A percentile compares a stretch with the other conserved stretches of the same genome.
phyloP scores from a whole-genome alignment of 30 jellyfish, hydroid and myxozoan species.

The Cassiopea xamachana region DNA sequence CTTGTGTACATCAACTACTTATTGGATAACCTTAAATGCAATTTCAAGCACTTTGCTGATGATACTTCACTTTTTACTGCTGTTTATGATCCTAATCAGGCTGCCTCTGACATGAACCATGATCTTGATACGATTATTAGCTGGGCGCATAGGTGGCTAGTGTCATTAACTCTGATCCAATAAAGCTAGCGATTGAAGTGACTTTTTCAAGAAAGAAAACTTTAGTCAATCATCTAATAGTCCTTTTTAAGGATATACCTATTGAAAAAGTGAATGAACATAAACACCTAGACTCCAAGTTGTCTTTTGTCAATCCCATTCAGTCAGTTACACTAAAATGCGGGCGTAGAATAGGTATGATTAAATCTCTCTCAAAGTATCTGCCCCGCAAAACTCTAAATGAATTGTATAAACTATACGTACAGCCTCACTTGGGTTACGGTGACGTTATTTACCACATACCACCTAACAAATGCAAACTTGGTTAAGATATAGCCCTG shows the following conservation, averaged over 20 bases:
- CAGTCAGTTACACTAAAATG: no score
- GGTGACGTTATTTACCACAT: no score
- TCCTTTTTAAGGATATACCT: neutral
- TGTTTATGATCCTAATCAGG: neutral
- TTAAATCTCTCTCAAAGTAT: no score
- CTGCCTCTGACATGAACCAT: neutral
- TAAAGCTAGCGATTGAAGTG: neutral
- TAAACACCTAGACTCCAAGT: neutral
- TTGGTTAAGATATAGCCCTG: no score
- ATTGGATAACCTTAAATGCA: neutral
- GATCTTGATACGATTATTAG: neutral
- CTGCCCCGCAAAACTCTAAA: no score
- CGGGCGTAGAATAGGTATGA: no score
- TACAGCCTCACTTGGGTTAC: no score
- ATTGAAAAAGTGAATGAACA: neutral
- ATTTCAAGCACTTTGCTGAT: neutral
- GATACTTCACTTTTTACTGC: neutral
- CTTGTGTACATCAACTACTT: neutral
- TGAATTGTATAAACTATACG: no score
- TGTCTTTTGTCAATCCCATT: neutral
- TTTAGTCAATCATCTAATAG: neutral
- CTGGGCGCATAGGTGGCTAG: neutral
- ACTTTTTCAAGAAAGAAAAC: neutral
- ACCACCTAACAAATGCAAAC: no score
- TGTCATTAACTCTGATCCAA: neutral